A percentile compares a stretch with the other conserved stretches of the same genome.
phyloP scores from a whole-genome alignment of 1,140 invertebrate genomes.

The Drosophila kikkawai region DNA sequence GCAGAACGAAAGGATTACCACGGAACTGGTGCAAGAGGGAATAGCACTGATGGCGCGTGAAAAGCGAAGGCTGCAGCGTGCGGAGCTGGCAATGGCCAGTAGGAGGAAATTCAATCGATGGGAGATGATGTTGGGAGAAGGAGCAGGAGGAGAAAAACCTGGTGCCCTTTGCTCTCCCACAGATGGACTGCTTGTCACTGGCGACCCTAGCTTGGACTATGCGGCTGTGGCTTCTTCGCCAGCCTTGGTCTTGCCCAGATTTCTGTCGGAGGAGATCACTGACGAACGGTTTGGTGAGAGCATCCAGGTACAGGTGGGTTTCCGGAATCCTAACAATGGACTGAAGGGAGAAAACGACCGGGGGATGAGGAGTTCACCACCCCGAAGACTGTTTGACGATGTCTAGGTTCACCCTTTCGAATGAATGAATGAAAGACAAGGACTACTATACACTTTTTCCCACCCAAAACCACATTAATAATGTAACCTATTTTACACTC shows the following conservation, averaged over 20 bases:
- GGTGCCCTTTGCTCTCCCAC: slow-evolving; percentile 55
- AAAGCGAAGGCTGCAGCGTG: slow-evolving; percentile 91
- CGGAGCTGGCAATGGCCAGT: slow-evolving; percentile 91
- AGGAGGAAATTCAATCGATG: slow-evolving; percentile 88
- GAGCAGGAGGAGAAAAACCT: not conserved
- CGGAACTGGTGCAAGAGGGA: slow-evolving; percentile 97
- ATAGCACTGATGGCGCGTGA: slow-evolving; percentile 95
- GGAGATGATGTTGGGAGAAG: slow-evolving; percentile 86
- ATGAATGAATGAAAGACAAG: too few species aligned
- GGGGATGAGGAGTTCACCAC: slow-evolving; percentile 87
- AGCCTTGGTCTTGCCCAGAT: slow-evolving; percentile 73
- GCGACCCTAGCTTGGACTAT: slow-evolving; percentile 68
- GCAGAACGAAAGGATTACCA: slow-evolving; percentile 96
- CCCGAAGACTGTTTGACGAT: slow-evolving; percentile 94
- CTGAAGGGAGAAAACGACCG: slow-evolving; percentile 60
- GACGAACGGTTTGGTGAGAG: slow-evolving; percentile 87
- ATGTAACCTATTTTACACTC: slow-evolving; percentile 9
- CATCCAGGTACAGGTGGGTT: slow-evolving; percentile 85
- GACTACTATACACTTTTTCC: not conserved
- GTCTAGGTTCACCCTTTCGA: slow-evolving; percentile 85
- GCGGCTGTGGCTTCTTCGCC: slow-evolving; percentile 62
- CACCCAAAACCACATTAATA: slow-evolving; percentile 16
- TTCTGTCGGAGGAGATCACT: slow-evolving; percentile 87
- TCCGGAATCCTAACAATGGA: slow-evolving; percentile 83
- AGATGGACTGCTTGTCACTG: slow-evolving; percentile 83